Conservation (phyloP, 1,140 invertebrate species). For the Paracyclopina nana region DNA sequence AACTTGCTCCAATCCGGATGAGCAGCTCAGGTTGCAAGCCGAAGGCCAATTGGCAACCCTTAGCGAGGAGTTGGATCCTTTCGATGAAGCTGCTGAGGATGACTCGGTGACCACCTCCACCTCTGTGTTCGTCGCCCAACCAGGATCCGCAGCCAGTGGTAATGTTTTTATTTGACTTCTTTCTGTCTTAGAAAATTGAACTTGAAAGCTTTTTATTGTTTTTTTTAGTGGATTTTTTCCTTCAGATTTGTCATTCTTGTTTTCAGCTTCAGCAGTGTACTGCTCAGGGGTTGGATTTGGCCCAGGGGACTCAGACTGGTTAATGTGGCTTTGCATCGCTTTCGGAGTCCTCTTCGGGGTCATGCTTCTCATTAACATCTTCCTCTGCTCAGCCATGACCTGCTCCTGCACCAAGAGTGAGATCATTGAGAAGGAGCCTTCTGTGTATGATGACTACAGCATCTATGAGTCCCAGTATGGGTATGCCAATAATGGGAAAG, state of each 20-base stretch:
- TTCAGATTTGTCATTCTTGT: too few relatives aligned
- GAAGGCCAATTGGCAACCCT: neutral
- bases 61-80: neutral
- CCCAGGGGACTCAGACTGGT: constrained; percentile 51
- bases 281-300: constrained; percentile 13
- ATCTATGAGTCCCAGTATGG: constrained; percentile 83
- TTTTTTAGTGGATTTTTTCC: neutral
- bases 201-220: neutral
- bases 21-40: neutral
- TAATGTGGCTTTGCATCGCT: constrained; percentile 68
- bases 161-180: too few relatives aligned
- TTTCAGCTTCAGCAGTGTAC: neutral
- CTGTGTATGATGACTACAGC: constrained; percentile 83
- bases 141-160: constrained; percentile 30
- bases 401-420: constrained; percentile 78
- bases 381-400: constrained; percentile 81
- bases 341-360: constrained; percentile 73
- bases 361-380: constrained; percentile 84
- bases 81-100: neutral
- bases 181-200: too few relatives aligned
- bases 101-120: constrained; percentile 48
- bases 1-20: neutral
- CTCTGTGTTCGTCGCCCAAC: constrained; percentile 60
- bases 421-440: constrained; percentile 80
- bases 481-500: constrained; percentile 26